Conservation (phyloP, 2,113 vertebrate genomes). For the Agapornis roseicollis region DNA sequence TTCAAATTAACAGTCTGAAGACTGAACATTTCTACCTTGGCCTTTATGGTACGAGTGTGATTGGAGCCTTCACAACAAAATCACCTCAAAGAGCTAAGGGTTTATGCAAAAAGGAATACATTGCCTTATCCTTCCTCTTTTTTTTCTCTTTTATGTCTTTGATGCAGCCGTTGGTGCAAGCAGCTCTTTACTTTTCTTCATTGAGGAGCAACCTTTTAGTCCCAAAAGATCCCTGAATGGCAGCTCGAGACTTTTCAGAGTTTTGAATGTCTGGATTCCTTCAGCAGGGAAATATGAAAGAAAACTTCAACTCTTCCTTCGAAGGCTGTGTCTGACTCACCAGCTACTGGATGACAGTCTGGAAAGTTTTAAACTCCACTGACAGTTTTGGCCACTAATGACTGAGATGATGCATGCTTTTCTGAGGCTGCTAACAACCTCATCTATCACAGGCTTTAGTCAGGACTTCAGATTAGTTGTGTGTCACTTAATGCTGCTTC, state of each 20-base stretch:
- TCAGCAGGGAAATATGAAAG: neutral
- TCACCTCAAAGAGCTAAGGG: neutral
- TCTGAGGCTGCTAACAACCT: neutral
- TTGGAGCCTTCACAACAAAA: neutral
- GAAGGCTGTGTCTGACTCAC: slow-evolving; percentile 34
- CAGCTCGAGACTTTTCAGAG: neutral
- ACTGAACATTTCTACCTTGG: neutral
- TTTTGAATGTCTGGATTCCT: neutral
- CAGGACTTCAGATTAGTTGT: neutral
- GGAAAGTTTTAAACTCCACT: slow-evolving; percentile 50
- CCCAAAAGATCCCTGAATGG: neutral
- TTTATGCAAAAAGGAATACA: neutral
- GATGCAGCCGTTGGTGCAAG: neutral
- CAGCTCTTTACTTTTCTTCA: slow-evolving; percentile 6
- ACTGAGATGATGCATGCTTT: neutral
- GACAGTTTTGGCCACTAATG: neutral
- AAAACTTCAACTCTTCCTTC: neutral
- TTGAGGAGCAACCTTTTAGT: neutral
- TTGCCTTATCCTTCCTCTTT: neutral
- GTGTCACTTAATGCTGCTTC: neutral
- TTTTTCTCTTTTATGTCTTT: neutral
- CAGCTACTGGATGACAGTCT: slow-evolving; percentile 26
- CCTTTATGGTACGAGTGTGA: neutral
- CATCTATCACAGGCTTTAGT: neutral
- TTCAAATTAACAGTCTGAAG: neutral